Base-by-base conservation (phyloP, 1,140 invertebrate species). In the Popillia japonica region DNA sequence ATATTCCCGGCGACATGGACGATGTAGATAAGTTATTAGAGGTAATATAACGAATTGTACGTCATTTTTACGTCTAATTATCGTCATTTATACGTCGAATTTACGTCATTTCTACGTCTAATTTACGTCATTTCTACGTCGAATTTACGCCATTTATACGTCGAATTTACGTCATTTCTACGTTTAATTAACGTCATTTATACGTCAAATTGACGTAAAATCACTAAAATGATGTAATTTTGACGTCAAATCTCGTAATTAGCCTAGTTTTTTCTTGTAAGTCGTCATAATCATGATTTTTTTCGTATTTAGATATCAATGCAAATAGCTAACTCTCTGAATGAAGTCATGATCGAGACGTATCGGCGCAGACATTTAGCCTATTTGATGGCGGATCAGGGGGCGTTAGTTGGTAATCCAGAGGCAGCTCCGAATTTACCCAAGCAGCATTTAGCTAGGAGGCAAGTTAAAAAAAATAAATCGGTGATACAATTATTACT, bases 381-480 rank as follows among this genome's bases (percentile, higher is more conserved):
- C 7, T 98, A 98, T 88, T 89, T 99, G 34, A 99, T 99, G 97
- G 94, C 96, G 23, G 96, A 99, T 87, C 96, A 98, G 86, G 97
- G 97, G 59, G 94, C 94, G 74, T 88, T 98, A 78, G 94, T 98
- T 74, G 94, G 94, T 9, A 98, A 98, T 88, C 96, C 96, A 0
- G 94, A 96, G 86, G 93, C 92, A 17, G 91, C 93, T 11, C 92
- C 94, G 17, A 98, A 98, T 90, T 90, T 99, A 77, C 97, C 97
- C 2, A 98, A 98, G 87, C 95, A 96, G 84, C 94, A 96, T 85
- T 88, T 96, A 2, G 89, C 89, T 89, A 90, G 90, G 82, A 90
- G 97, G 68, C 96, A 98, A 89, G 91, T 99, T 78, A 96, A 96
- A 83, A 93, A 96, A 84, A 96, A 90, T 76, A 97, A 98, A 88